Conservation (phyloP, 2,888 invertebrate genomes). For the Fragum whitleyi region DNA sequence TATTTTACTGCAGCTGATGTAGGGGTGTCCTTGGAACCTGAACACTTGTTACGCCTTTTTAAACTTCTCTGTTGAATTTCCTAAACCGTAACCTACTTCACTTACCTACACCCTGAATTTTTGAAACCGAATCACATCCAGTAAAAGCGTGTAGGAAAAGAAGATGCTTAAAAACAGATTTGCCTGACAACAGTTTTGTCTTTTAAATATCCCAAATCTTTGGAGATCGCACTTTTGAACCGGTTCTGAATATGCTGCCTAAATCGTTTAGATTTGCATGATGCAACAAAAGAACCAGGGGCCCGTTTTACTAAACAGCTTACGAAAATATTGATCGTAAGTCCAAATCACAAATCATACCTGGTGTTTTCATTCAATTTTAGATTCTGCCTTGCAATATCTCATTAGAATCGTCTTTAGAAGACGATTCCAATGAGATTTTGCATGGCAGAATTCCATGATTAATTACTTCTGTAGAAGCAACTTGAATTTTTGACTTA, state of each 20-base stretch:
- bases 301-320: no score
- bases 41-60: slow-evolving; percentile 45
- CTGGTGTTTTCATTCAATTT: no score
- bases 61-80: slow-evolving; percentile 54
- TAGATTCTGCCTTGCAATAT: no score
- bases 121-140: slow-evolving; percentile 67
- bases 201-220: slow-evolving; percentile 63
- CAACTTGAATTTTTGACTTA: no score
- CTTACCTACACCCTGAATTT: slow-evolving; percentile 60
- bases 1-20: slow-evolving; percentile 64
- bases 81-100: slow-evolving; percentile 42
- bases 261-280: slow-evolving; percentile 40
- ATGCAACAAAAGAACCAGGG: slow-evolving; percentile 65
- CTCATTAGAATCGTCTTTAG: no score
- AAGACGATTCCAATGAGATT: no score
- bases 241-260: slow-evolving; percentile 55
- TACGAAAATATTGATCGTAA: no score
- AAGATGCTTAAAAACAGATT: slow-evolving; percentile 37
- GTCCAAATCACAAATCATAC: no score
- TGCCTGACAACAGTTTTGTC: slow-evolving; percentile 39
- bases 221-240: slow-evolving; percentile 11
- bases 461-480: no score
- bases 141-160: slow-evolving; percentile 64
- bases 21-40: slow-evolving; percentile 65
- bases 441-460: no score